A percentile compares a stretch with the other conserved stretches of the same genome.
phyloP scores from a whole-genome alignment of 2,113 vertebrate genomes.

The Mohoua ochrocephala region DNA sequence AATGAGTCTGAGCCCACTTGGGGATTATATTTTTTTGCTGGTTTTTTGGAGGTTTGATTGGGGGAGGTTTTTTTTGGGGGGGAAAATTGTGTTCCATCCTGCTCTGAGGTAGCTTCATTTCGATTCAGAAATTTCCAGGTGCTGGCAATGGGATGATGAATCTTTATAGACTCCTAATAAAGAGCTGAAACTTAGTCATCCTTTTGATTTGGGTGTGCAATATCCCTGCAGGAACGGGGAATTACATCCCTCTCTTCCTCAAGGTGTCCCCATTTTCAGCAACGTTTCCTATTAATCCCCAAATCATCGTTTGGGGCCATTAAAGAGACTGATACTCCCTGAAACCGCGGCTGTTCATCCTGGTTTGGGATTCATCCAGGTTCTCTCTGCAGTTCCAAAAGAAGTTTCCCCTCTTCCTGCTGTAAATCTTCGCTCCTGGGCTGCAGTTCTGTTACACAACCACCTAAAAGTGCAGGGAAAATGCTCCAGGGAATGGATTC shows the following conservation, averaged over 20 bases:
- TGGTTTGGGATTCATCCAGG: background rate
- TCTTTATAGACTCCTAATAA: background rate
- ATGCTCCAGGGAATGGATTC: background rate
- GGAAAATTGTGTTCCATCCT: accelerated
- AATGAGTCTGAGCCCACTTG: background rate
- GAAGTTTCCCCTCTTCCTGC: background rate
- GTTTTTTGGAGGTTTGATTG: accelerated
- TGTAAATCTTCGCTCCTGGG: background rate
- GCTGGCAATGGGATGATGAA: background rate
- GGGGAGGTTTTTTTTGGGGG: accelerated
- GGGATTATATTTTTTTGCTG: background rate
- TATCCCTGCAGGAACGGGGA: background rate
- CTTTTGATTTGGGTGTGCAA: background rate
- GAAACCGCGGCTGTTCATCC: background rate
- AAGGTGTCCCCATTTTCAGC: background rate
- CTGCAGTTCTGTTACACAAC: background rate
- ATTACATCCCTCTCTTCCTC: background rate
- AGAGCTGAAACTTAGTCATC: background rate
- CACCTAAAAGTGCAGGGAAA: background rate
- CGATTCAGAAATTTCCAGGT: background rate
- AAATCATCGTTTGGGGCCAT: background rate
- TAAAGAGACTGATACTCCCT: background rate
- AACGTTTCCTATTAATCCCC: background rate
- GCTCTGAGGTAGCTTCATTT: background rate
- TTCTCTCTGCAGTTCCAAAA: background rate